Evolutionary conservation across 2,888 invertebrate genomes (phyloP).

Genomic region (Euplexia lucipara): DNA sequence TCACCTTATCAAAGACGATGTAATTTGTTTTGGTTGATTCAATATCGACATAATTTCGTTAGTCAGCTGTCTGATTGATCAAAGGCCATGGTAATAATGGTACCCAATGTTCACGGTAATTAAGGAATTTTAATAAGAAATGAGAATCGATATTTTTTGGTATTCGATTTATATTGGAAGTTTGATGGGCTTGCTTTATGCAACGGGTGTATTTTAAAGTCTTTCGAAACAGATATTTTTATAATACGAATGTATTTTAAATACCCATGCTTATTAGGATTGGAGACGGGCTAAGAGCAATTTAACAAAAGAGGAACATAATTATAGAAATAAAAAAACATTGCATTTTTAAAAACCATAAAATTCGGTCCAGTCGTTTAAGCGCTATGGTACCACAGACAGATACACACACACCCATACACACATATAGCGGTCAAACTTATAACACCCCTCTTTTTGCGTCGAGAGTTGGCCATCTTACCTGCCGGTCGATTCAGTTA

Average conservation of each 20-base stretch:
- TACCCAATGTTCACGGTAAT: constrained; percentile 72
- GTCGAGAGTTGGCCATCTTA: too few species aligned
- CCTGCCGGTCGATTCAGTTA: too few species aligned
- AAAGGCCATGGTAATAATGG: constrained; percentile 72
- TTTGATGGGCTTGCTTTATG: constrained; percentile 12
- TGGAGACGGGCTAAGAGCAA: too few species aligned
- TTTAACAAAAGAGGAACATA: background rate
- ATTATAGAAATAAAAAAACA: too few species aligned
- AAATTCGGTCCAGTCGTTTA: too few species aligned
- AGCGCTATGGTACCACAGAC: too few species aligned
- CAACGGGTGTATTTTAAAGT: background rate
- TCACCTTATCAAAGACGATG: constrained; percentile 82
- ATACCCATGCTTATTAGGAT: background rate
- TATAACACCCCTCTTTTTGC: too few species aligned
- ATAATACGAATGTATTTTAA: too few species aligned
- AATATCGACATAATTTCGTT: constrained; percentile 81
- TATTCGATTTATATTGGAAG: constrained; percentile 27
- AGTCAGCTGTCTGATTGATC: constrained; percentile 81
- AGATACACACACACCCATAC: too few species aligned
- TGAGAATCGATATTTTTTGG: constrained; percentile 61
- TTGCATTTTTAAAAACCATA: too few species aligned
- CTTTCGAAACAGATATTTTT: constrained; percentile 11
- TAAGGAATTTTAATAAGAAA: constrained; percentile 73
- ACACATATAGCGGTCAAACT: too few species aligned
- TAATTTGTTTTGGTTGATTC: constrained; percentile 82